phyloP scores from a whole-genome alignment of 2,888 invertebrate genomes.

The Linyphia triangularis region DNA sequence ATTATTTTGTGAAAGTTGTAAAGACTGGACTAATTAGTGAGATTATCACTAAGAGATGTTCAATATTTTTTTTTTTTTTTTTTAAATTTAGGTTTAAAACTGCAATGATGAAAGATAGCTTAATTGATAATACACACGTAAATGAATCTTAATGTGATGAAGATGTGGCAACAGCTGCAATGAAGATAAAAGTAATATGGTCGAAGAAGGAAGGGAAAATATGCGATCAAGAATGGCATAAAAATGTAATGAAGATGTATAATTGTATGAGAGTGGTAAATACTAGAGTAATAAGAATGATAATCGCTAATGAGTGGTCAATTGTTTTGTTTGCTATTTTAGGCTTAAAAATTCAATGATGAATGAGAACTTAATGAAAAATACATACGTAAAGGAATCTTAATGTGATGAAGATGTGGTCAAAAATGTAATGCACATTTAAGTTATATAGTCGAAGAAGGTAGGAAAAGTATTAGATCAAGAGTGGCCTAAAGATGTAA shows the following conservation, averaged over 20 bases:
- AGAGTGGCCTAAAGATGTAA: not conserved
- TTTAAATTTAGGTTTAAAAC: no score
- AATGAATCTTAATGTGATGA: no score
- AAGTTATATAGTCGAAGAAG: not conserved
- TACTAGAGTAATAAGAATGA: not conserved
- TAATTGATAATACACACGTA: no score
- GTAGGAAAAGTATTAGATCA: not conserved
- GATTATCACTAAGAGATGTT: not conserved
- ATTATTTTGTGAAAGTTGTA: not conserved
- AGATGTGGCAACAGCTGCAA: no score
- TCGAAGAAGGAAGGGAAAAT: not conserved
- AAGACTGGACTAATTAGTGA: not conserved
- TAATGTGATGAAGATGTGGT: no score
- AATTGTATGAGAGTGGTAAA: not conserved
- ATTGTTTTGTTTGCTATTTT: no score
- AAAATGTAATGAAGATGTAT: not conserved
- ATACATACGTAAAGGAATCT: no score
- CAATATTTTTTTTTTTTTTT: no score
- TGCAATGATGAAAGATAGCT: no score
- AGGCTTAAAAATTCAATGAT: no score
- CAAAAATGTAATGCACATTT: no score
- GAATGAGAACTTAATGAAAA: no score
- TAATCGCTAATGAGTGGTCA: not conserved
- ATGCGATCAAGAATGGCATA: not conserved
- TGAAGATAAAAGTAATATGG: constrained; percentile 15